Evolutionary conservation across 1,140 invertebrate species (phyloP), one percentile per base, ranked within the genome.

Genomic region (Drosophila bipectinata): DNA sequence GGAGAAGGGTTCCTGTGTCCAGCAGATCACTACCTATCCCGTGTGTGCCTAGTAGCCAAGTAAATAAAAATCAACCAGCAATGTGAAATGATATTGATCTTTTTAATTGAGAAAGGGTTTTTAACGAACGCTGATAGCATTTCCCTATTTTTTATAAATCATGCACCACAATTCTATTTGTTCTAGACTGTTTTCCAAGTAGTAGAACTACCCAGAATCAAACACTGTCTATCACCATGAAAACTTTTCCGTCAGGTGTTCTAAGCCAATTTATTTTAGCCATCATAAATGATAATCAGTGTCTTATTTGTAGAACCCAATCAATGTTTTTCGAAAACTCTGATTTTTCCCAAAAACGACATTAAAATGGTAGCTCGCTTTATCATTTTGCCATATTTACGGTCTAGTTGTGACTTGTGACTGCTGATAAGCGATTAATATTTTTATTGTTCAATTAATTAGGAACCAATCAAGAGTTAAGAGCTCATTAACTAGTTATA

Each of bases 361-460:
- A 21, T 6, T 7, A 32, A 21, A 30, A 53, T 30, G 5, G 24
- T 10, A 6, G n/a, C 10, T 44, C 6, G 6, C 39, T 15, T 41
- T 57, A 74, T 66, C 60, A 66, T 18, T 56, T 63, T 62, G 68
- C 45, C 71, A 73, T 30, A 61, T 73, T 56, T 63, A 73, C 52
- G 48, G 26, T 24, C 14, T 14, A 73, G 74, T 74, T 51, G 18
- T 21, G 21, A 21, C 52, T 64, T 57, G 71, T 64, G 72, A 74
- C 71, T 57, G 45, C 37, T n/a, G 28, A 34, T 26, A 39, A 44
- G 44, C 28, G 69, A 47, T 48, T 61, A 41, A 44, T 53, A 52
- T 74, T 57, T 73, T 64, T 72, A 72, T 72, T 34, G 67, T 28
- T 44, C 52, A 57, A 73, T 57, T 61, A 73, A 64, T 73, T 74